Conservation (phyloP, 2,888 invertebrate genomes). For the Eupelmus urozonus region DNA sequence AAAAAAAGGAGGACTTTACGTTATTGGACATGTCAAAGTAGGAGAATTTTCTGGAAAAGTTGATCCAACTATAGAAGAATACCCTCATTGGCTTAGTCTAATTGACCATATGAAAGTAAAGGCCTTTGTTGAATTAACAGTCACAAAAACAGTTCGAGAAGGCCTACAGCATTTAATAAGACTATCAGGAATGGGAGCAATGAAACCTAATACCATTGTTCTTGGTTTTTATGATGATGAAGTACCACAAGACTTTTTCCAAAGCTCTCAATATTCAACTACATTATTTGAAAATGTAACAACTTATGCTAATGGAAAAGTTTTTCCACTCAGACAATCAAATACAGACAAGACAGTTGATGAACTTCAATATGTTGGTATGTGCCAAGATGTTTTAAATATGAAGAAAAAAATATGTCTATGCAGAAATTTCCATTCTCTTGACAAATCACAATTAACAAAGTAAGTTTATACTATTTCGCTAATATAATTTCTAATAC, state of each 20-base stretch:
- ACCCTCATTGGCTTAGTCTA: conserved; percentile 94
- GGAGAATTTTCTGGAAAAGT: conserved; percentile 79
- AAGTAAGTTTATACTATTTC: conserved; percentile 79
- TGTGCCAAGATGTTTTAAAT: conserved; percentile 91
- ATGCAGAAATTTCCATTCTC: conserved; percentile 91
- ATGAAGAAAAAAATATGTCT: conserved; percentile 97
- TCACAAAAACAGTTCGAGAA: conserved; percentile 89
- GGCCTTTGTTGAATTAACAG: conserved; percentile 96
- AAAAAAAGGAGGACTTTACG: conserved; percentile 95
- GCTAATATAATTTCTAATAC: conserved; percentile 1
- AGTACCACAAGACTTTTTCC: conserved; percentile 87
- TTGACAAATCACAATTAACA: conserved; percentile 88
- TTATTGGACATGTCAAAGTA: conserved; percentile 90
- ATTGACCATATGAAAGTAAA: conserved; percentile 96
- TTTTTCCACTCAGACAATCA: conserved; percentile 80
- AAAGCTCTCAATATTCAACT: conserved; percentile 77
- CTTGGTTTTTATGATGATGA: conserved; percentile 94
- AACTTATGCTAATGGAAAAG: conserved; percentile 73
- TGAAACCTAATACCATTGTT: conserved; percentile 99
- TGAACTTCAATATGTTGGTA: conserved; percentile 86
- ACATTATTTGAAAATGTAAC: conserved; percentile 78
- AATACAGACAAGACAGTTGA: conserved; percentile 77
- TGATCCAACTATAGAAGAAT: conserved; percentile 88
- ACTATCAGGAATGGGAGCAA: conserved; percentile 96
- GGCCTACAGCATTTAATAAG: conserved; percentile 95